A percentile compares a stretch with the other conserved stretches of the same genome.
Evolutionary conservation across 1,140 invertebrate genomes (phyloP).

Genomic region (Armadillidium nasatum): DNA sequence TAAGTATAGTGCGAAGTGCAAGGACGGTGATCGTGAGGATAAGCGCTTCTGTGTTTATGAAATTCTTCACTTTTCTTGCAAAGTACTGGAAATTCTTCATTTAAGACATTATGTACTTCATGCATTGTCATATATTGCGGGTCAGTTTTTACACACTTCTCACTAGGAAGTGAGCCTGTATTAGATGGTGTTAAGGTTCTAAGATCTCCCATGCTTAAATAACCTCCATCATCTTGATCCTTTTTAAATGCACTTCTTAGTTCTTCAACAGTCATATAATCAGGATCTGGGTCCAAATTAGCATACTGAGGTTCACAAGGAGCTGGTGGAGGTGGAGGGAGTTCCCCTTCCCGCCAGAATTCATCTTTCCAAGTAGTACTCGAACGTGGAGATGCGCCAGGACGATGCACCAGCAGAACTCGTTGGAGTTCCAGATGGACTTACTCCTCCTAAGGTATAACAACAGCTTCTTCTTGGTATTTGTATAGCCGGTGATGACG

Average conservation of each 20-base stretch:
- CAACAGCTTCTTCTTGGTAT: conserved; percentile 38
- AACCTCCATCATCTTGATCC: conserved; percentile 37
- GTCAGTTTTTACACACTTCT: neutral
- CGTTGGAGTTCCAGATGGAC: conserved; percentile 24
- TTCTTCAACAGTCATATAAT: conserved; percentile 44
- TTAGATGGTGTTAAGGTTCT: conserved; percentile 29
- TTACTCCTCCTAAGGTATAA: conserved; percentile 30
- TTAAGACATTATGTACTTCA: conserved; percentile 40
- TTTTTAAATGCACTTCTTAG: conserved; percentile 39
- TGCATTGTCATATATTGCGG: conserved; percentile 44
- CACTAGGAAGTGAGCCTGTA: neutral
- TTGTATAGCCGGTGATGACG: conserved; percentile 36
- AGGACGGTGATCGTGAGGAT: conserved; percentile 18
- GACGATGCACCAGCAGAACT: neutral
- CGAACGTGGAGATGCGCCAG: neutral
- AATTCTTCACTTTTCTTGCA: conserved; percentile 18
- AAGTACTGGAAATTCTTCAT: conserved; percentile 39
- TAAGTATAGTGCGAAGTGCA: conserved; percentile 13
- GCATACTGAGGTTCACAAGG: conserved; percentile 41
- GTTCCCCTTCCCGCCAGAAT: conserved; percentile 34
- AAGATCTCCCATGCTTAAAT: conserved; percentile 25
- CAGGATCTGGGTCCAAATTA: conserved; percentile 40
- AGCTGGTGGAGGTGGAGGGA: conserved; percentile 11
- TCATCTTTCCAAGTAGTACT: conserved; percentile 3
- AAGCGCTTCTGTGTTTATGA: neutral